Conservation (phyloP, 2,113 vertebrate species). For the Dicaeum eximium region DNA sequence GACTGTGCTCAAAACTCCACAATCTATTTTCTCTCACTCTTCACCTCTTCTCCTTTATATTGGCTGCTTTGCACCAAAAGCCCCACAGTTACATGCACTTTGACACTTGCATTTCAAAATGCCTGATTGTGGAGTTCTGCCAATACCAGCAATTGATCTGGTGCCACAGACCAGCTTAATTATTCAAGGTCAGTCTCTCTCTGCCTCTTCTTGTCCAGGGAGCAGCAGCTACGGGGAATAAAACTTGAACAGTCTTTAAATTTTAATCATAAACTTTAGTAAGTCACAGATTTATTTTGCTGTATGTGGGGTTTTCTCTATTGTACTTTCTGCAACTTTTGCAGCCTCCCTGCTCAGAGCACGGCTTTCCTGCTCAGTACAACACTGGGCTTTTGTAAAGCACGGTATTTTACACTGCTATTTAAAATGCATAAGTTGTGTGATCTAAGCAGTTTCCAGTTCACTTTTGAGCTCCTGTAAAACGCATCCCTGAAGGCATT, state of each 20-base stretch:
- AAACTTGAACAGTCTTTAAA: conserved; percentile 58
- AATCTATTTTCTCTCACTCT: conserved; percentile 51
- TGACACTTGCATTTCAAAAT: conserved; percentile 62
- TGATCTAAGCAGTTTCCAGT: conserved; percentile 64
- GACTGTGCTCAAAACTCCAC: conserved; percentile 4
- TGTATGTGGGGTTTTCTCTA: neutral
- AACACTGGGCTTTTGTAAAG: conserved; percentile 32
- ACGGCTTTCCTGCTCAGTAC: neutral
- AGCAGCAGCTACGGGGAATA: conserved; percentile 43
- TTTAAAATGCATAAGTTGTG: conserved; percentile 68
- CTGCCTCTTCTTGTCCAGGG: conserved; percentile 36
- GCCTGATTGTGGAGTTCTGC: conserved; percentile 38
- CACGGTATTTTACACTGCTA: conserved; percentile 9
- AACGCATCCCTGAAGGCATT: conserved; percentile 57
- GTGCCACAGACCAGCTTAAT: conserved; percentile 49
- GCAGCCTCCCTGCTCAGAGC: neutral
- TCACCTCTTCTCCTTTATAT: conserved; percentile 50
- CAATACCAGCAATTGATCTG: conserved; percentile 58
- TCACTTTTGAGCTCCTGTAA: conserved; percentile 60
- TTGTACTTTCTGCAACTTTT: neutral
- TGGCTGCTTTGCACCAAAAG: conserved; percentile 42
- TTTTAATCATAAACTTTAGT: conserved; percentile 61
- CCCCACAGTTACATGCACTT: conserved; percentile 46
- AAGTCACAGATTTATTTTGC: conserved; percentile 46
- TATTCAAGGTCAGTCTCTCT: conserved; percentile 64